phyloP scores from a whole-genome alignment of 2,113 vertebrate species.

The Pleuronectes platessa region DNA sequence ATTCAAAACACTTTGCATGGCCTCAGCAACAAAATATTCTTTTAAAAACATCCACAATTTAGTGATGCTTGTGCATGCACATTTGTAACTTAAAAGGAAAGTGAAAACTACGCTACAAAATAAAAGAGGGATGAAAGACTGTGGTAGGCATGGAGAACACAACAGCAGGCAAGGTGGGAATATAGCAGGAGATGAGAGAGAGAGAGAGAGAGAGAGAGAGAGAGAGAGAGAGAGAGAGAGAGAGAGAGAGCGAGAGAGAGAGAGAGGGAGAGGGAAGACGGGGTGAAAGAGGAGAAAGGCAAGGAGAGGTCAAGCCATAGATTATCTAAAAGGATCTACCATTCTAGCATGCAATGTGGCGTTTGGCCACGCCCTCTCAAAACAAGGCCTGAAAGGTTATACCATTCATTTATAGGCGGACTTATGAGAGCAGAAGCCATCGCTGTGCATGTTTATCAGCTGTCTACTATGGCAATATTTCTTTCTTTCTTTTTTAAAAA shows the following conservation, averaged over 20 bases:
- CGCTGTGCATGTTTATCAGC: constrained; percentile 73
- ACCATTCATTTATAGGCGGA: constrained; percentile 72
- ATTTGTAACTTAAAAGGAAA: constrained; percentile 91
- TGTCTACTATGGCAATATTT: constrained; percentile 79
- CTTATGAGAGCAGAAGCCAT: constrained; percentile 73
- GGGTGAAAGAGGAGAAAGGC: constrained; percentile 65
- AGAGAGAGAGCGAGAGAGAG: constrained; percentile 36
- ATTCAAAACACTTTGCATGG: constrained; percentile 99
- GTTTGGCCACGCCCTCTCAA: constrained; percentile 87
- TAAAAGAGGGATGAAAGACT: constrained; percentile 74
- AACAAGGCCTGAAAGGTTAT: constrained; percentile 79
- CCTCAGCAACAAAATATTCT: constrained; percentile 99
- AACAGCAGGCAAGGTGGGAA: constrained; percentile 76
- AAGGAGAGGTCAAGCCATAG: constrained; percentile 77
- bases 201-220: constrained; percentile 8
- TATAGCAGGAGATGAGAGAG: constrained; percentile 75
- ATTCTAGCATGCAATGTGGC: constrained; percentile 99
- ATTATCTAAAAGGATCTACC: constrained; percentile 80
- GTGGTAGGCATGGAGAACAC: constrained; percentile 78
- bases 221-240: constrained; percentile 47
- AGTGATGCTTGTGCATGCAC: constrained; percentile 99
- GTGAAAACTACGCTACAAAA: constrained; percentile 92
- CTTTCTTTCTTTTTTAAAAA: constrained; percentile 24
- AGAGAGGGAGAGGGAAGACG: neutral
- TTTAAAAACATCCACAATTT: constrained; percentile 99